These are phyloP conservation scores for Drosophila putrida DNA, from an alignment of 2,888 invertebrate species.

Conservation along the genomic window DNA sequence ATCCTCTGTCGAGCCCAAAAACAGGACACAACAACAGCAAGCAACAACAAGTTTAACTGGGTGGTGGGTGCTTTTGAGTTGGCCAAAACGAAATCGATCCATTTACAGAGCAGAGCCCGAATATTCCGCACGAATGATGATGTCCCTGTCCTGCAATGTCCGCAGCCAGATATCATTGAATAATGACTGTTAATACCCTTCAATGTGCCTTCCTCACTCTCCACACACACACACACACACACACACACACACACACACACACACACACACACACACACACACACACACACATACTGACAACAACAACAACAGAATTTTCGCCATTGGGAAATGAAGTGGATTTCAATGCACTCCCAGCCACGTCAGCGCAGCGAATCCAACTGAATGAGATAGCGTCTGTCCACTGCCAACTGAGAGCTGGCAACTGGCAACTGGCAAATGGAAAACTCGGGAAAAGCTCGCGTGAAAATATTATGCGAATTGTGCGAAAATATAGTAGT, in stretches of 20 bases:
- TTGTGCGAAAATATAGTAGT: slow-evolving; percentile 69
- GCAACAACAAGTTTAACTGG: slow-evolving; percentile 7
- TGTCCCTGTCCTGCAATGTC: slow-evolving; percentile 79
- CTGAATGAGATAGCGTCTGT: slow-evolving; percentile 54
- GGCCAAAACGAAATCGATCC: slow-evolving; percentile 67
- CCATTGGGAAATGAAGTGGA: slow-evolving; percentile 71
- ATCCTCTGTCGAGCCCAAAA: slow-evolving; percentile 43
- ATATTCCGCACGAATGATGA: slow-evolving; percentile 77
- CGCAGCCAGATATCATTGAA: slow-evolving; percentile 84
- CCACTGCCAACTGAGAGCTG: slow-evolving; percentile 24
- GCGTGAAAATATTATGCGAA: slow-evolving; percentile 75
- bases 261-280: slow-evolving; percentile 10
- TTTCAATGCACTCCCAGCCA: slow-evolving; percentile 75
- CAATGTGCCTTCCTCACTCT: slow-evolving; percentile 70
- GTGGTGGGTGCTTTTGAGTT: background rate
- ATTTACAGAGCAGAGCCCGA: slow-evolving; percentile 62
- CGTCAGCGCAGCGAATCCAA: slow-evolving; percentile 42
- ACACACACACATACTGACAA: slow-evolving; percentile 8
- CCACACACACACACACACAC: no score
- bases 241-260: slow-evolving; percentile 11
- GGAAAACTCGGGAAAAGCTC: slow-evolving; percentile 39
- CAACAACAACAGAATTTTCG: slow-evolving; percentile 9
- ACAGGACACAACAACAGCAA: slow-evolving; percentile 18
- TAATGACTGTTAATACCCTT: slow-evolving; percentile 85
- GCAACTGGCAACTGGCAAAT: slow-evolving; percentile 12